Evolutionary conservation across 2,888 invertebrate species (phyloP).

Genomic region (Rhabditoides inermis): DNA sequence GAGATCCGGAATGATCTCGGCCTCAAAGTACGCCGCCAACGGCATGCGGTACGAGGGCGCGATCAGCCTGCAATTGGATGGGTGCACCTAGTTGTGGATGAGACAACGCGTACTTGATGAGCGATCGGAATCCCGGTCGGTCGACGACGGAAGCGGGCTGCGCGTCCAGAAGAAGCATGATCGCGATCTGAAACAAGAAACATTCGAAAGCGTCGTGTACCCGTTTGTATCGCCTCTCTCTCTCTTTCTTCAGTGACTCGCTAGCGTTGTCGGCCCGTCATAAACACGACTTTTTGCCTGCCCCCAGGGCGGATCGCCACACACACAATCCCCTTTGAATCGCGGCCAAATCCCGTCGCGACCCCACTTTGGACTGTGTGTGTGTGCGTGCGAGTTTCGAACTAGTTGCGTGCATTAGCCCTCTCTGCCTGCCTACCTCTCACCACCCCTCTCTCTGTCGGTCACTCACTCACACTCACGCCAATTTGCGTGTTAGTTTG

Average conservation of each 20-base stretch:
- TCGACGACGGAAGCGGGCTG: constrained; percentile 33
- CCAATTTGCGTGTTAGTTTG: too few relatives aligned
- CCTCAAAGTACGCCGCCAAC: constrained; percentile 1
- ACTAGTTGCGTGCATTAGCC: too few relatives aligned
- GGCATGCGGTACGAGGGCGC: constrained; percentile 3
- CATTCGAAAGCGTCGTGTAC: not conserved
- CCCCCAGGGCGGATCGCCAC: too few relatives aligned
- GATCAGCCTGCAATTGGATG: not conserved
- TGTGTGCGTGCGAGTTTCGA: too few relatives aligned
- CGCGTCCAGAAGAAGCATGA: constrained; percentile 36
- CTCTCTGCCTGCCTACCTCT: too few relatives aligned
- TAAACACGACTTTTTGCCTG: not conserved
- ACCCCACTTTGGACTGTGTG: too few relatives aligned
- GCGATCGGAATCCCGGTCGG: constrained; percentile 31
- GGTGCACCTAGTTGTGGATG: too few relatives aligned
- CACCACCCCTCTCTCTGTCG: too few relatives aligned
- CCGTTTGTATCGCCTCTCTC: constrained; percentile 6
- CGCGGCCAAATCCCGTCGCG: too few relatives aligned
- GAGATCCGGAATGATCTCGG: constrained; percentile 7
- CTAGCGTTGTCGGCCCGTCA: constrained; percentile 3
- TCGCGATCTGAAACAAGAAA: constrained; percentile 25
- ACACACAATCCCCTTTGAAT: too few relatives aligned
- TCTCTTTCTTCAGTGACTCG: constrained; percentile 8
- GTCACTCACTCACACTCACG: too few relatives aligned
- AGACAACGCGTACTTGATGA: constrained; percentile 9